Evolutionary conservation across 2,113 vertebrate species (phyloP).

Genomic region (Paraplagusia blochii): DNA sequence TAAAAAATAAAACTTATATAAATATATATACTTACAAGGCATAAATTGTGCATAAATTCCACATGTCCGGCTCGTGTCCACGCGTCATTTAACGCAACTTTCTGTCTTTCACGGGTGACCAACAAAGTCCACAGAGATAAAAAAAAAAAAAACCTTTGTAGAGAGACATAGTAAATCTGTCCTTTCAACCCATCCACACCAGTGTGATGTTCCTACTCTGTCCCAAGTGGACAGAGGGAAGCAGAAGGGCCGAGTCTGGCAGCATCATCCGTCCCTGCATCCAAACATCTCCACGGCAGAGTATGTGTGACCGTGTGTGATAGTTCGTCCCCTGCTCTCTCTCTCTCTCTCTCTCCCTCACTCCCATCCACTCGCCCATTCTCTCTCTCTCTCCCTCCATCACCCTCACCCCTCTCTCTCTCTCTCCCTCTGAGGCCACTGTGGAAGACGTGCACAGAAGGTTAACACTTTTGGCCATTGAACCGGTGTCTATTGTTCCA

Average conservation of each 20-base stretch:
- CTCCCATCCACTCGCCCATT: too few species aligned
- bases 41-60: constrained; percentile 46
- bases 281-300: constrained; percentile 53
- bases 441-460: constrained; percentile 67
- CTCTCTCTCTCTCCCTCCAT: constrained; percentile 38
- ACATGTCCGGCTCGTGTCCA: constrained; percentile 39
- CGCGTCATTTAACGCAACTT: constrained; percentile 25
- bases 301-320: too few species aligned
- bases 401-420: too few species aligned
- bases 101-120: constrained; percentile 16
- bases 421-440: constrained; percentile 23
- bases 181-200: constrained; percentile 21
- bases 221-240: constrained; percentile 1
- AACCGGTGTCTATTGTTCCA: constrained; percentile 67
- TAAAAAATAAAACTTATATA: constrained; percentile 7
- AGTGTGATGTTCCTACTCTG: constrained; percentile 2
- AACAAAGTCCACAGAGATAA: constrained; percentile 40
- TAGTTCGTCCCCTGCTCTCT: too few species aligned
- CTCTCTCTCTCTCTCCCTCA: constrained; percentile 1
- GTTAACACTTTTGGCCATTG: constrained; percentile 65
- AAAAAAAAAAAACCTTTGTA: constrained; percentile 7
- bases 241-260: not conserved
- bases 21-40: constrained; percentile 53
- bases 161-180: constrained; percentile 14
- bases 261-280: constrained; percentile 44